phyloP scores from a whole-genome alignment of 2,797 vertebrate species.

The Gymnothorax reevesii region DNA sequence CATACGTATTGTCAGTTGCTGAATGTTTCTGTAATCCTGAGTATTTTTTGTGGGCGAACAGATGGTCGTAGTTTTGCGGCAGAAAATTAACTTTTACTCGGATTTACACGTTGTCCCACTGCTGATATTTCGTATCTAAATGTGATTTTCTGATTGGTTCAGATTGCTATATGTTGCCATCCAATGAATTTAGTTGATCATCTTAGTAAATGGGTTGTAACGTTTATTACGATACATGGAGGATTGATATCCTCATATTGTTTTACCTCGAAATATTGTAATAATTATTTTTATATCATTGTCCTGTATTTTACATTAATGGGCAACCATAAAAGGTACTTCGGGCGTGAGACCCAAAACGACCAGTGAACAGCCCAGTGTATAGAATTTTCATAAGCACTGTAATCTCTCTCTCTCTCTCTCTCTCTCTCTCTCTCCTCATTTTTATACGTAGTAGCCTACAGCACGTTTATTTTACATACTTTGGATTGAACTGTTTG shows the following conservation, averaged over 20 bases:
- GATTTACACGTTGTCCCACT: slow-evolving; percentile 1
- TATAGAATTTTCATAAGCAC: not conserved
- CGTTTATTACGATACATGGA: slow-evolving; percentile 60
- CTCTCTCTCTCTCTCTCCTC: not conserved
- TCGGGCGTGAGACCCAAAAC: not conserved
- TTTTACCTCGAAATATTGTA: slow-evolving; percentile 68
- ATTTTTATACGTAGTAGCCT: too few species aligned
- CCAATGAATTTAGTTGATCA: slow-evolving; percentile 42
- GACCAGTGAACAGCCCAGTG: slow-evolving; percentile 2
- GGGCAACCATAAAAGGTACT: slow-evolving; percentile 4
- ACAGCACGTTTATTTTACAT: not conserved
- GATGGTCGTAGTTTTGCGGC: slow-evolving; percentile 16
- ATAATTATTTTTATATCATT: slow-evolving; percentile 56
- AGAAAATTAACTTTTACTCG: slow-evolving; percentile 15
- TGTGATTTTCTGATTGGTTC: not conserved
- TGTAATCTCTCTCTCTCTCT: not conserved
- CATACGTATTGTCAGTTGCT: slow-evolving; percentile 19
- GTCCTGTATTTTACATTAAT: slow-evolving; percentile 24
- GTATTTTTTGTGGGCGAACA: slow-evolving; percentile 18
- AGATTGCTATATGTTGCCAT: not conserved
- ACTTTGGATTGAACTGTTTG: not conserved
- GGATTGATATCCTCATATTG: slow-evolving; percentile 68
- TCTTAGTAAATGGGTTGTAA: slow-evolving; percentile 37
- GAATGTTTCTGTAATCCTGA: slow-evolving; percentile 24
- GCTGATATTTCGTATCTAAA: not conserved